Conservation (phyloP, 1,140 invertebrate species). For the Atopsyche davidsoni region DNA sequence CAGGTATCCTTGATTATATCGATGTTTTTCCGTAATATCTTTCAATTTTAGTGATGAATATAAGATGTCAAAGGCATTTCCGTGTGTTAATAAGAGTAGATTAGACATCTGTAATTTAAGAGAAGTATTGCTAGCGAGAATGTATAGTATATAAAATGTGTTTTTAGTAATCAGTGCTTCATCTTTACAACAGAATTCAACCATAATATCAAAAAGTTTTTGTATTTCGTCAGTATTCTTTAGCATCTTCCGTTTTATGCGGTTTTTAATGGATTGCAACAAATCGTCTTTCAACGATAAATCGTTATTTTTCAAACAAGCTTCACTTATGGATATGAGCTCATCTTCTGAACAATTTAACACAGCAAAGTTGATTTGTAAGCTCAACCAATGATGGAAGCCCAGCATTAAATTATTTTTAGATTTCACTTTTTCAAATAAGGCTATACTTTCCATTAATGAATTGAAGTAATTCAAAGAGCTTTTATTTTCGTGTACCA, state of each 20-base stretch:
- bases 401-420: slow-evolving; percentile 13
- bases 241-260: slow-evolving; percentile 3
- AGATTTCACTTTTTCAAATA: background rate
- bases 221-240: background rate
- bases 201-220: background rate
- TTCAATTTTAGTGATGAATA: slow-evolving; percentile 13
- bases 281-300: slow-evolving; percentile 1
- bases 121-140: slow-evolving; percentile 2
- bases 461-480: background rate
- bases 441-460: background rate
- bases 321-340: slow-evolving; percentile 7
- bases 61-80: background rate
- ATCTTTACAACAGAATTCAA: background rate
- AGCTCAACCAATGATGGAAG: slow-evolving; percentile 13
- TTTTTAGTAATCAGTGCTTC: slow-evolving; percentile 7
- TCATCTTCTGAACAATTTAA: slow-evolving; percentile 9
- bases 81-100: too few species aligned
- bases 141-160: slow-evolving; percentile 13
- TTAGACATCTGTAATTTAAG: background rate
- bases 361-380: slow-evolving; percentile 10
- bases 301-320: slow-evolving; percentile 12
- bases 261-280: slow-evolving; percentile 10
- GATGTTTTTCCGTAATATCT: slow-evolving; percentile 11
- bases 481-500: background rate
- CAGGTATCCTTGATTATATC: slow-evolving; percentile 37